phyloP scores from a whole-genome alignment of 2,113 vertebrate species.

The Thalassoma bifasciatum region DNA sequence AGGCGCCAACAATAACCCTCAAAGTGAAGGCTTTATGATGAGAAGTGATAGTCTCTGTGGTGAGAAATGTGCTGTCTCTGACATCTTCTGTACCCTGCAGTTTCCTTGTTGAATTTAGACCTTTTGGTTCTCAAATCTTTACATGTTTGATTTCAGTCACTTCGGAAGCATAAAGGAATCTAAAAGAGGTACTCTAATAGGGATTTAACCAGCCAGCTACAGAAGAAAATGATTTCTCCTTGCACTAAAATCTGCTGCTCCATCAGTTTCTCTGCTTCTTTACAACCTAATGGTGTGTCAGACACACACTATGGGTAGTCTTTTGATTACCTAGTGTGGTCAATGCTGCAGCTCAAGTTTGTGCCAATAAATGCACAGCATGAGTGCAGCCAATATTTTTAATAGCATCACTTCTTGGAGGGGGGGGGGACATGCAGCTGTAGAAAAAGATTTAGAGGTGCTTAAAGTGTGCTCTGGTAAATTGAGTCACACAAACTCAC shows the following conservation, averaged over 20 bases:
- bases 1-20: constrained; percentile 9
- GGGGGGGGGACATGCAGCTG: background rate
- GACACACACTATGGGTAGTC: background rate
- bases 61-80: constrained; percentile 4
- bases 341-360: background rate
- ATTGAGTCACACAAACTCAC: background rate
- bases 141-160: background rate
- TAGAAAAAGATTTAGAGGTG: background rate
- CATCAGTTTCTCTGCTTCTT: background rate
- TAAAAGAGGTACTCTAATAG: background rate
- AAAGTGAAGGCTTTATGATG: constrained; percentile 17
- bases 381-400: background rate
- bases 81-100: background rate
- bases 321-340: background rate
- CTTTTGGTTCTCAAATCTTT: background rate
- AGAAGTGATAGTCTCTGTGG: background rate
- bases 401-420: background rate
- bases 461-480: background rate
- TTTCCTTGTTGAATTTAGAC: background rate
- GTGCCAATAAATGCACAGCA: constrained; percentile 3
- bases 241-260: background rate
- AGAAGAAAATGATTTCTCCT: background rate
- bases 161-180: background rate
- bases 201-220: background rate
- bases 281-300: background rate